Conservation (phyloP, 1,140 invertebrate species). For the Lasaia peninsularis region DNA sequence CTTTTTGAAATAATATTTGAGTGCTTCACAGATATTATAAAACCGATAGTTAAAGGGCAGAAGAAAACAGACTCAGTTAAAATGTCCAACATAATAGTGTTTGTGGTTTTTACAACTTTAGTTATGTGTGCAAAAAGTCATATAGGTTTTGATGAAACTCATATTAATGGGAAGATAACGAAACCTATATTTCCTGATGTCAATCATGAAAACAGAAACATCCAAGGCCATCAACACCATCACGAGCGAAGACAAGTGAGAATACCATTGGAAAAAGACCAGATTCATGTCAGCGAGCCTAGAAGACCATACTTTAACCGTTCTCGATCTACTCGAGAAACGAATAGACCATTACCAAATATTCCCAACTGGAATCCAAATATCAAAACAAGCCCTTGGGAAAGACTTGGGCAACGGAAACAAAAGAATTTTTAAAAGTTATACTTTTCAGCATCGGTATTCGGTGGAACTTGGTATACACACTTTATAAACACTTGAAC, state of each 20-base stretch:
- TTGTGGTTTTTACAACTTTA: too few relatives aligned
- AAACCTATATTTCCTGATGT: neutral
- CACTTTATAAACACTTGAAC: too few relatives aligned
- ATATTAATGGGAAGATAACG: neutral
- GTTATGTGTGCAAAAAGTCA: too few relatives aligned
- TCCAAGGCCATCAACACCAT: neutral
- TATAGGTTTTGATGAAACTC: too few relatives aligned
- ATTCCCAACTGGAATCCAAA: constrained; percentile 16
- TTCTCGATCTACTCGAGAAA: neutral
- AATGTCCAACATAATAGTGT: too few relatives aligned
- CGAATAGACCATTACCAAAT: neutral
- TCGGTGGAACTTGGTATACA: too few relatives aligned
- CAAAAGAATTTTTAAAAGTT: neutral
- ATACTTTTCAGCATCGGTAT: too few relatives aligned
- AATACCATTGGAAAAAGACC: constrained; percentile 5
- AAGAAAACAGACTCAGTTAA: too few relatives aligned
- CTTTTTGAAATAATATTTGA: too few relatives aligned
- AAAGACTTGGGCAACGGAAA: neutral
- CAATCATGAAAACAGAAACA: neutral
- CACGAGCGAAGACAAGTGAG: neutral
- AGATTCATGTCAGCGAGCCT: neutral
- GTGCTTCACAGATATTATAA: too few relatives aligned
- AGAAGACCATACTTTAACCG: constrained; percentile 2
- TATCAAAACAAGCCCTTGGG: constrained; percentile 12
- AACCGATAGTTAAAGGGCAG: too few relatives aligned